phyloP scores from a whole-genome alignment of 2,888 invertebrate species.

The Tachystola acroxantha region DNA sequence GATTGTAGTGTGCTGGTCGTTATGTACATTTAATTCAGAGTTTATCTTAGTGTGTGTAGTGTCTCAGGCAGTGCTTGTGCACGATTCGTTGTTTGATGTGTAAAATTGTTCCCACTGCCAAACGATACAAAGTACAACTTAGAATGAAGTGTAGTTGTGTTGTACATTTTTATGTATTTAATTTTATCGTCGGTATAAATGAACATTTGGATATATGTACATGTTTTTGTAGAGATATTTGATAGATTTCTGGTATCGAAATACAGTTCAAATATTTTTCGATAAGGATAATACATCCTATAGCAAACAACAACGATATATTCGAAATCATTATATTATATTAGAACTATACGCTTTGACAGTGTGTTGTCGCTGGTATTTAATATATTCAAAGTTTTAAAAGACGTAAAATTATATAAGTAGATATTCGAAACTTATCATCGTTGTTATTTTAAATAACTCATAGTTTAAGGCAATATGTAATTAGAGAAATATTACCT shows the following conservation, averaged over 20 bases:
- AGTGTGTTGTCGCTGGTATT: conserved; percentile 18
- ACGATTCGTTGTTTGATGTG: conserved; percentile 29
- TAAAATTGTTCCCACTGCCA: conserved; percentile 59
- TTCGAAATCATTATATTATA: too few relatives aligned
- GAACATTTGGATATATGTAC: conserved; percentile 36
- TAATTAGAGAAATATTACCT: conserved; percentile 39
- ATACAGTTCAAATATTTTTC: conserved; percentile 3
- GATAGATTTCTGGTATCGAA: conserved; percentile 7
- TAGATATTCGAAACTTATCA: conserved; percentile 33
- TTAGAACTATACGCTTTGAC: conserved; percentile 24
- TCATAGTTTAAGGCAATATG: conserved; percentile 48
- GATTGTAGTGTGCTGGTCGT: conserved; percentile 29
- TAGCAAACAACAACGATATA: conserved; percentile 26
- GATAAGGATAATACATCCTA: conserved; percentile 10
- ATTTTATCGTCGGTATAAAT: conserved; percentile 26
- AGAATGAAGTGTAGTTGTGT: conserved; percentile 39
- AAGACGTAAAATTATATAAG: conserved; percentile 40
- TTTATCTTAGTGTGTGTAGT: conserved; percentile 35
- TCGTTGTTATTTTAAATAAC: conserved; percentile 52
- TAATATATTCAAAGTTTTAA: conserved; percentile 28
- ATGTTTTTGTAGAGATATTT: conserved; percentile 16
- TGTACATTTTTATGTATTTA: conserved; percentile 25
- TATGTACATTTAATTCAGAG: conserved; percentile 36
- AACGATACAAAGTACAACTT: conserved; percentile 60
- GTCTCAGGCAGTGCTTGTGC: conserved; percentile 30